Conservation (phyloP, 2,113 vertebrate genomes). For the Thunnus thynnus region DNA sequence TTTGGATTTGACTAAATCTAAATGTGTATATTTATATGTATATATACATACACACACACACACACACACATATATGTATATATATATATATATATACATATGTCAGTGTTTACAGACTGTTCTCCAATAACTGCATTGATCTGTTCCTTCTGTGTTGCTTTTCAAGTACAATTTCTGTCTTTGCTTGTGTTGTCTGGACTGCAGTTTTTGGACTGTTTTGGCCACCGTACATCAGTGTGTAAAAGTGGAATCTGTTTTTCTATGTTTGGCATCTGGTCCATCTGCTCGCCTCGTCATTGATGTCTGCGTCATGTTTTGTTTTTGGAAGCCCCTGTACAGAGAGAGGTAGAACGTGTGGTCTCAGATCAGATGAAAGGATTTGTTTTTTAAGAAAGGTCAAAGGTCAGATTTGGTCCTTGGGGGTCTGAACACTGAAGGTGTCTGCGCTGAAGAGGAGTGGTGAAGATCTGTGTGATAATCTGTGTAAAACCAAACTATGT, state of each 20-base stretch:
- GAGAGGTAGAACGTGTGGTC: constrained; percentile 84
- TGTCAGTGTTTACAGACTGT: too few relatives aligned
- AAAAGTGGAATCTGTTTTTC: background rate
- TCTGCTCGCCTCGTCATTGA: background rate
- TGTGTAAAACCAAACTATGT: constrained; percentile 38
- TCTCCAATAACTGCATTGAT: too few relatives aligned
- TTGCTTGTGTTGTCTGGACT: background rate
- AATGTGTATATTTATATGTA: too few relatives aligned
- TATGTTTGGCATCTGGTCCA: background rate
- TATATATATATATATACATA: too few relatives aligned
- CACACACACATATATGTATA: too few relatives aligned
- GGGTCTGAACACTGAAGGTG: constrained; percentile 16
- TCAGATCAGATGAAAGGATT: constrained; percentile 46
- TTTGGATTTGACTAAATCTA: too few relatives aligned
- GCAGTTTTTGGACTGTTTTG: background rate
- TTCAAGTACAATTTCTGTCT: too few relatives aligned
- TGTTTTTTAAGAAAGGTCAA: constrained; percentile 2
- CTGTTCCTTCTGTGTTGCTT: too few relatives aligned
- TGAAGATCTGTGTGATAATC: background rate
- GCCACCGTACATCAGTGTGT: constrained; percentile 27
- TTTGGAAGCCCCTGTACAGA: constrained; percentile 80
- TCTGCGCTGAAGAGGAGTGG: too few relatives aligned
- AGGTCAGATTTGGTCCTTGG: constrained; percentile 25
- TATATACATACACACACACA: too few relatives aligned
- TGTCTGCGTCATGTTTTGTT: constrained; percentile 8